Percentiles rank a stretch among this genome's conserved stretches.
Conservation (phyloP, 2,113 vertebrate genomes). For the Xenus cinereus region DNA sequence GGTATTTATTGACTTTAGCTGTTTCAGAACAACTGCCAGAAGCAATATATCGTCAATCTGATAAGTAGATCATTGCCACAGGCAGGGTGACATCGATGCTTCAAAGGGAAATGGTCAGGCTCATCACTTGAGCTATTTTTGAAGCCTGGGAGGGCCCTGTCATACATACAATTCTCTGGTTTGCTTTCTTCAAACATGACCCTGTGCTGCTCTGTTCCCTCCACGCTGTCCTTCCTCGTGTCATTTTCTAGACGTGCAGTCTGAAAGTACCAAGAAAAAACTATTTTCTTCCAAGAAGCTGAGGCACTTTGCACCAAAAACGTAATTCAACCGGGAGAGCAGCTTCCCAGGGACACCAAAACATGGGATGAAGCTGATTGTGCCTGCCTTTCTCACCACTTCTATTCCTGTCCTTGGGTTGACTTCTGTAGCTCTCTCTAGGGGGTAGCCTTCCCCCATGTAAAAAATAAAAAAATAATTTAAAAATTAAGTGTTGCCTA, state of each 20-base stretch:
- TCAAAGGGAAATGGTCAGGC: slow-evolving; percentile 16
- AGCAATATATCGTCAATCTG: background rate
- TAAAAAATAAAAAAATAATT: background rate
- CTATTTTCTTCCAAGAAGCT: background rate
- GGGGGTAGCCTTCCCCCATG: background rate
- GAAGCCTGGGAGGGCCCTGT: background rate
- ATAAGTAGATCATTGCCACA: slow-evolving; percentile 13
- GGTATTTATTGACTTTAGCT: slow-evolving; percentile 18
- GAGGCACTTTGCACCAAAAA: background rate
- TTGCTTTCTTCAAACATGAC: background rate
- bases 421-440: background rate
- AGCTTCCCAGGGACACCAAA: background rate
- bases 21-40: slow-evolving; percentile 20
- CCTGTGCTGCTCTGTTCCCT: background rate
- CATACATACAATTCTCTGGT: background rate
- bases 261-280: background rate
- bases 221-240: background rate
- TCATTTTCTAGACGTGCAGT: background rate
- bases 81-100: background rate
- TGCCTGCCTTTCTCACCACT: background rate
- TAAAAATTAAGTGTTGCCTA: background rate
- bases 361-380: background rate
- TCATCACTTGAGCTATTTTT: background rate
- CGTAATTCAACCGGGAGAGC: background rate
- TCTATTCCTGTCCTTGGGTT: background rate